A percentile compares a stretch with the other conserved stretches of the same genome.
These are phyloP conservation scores for Drosophila fuyamai DNA, from an alignment of 1,140 invertebrate species.

Conservation along the genomic window DNA sequence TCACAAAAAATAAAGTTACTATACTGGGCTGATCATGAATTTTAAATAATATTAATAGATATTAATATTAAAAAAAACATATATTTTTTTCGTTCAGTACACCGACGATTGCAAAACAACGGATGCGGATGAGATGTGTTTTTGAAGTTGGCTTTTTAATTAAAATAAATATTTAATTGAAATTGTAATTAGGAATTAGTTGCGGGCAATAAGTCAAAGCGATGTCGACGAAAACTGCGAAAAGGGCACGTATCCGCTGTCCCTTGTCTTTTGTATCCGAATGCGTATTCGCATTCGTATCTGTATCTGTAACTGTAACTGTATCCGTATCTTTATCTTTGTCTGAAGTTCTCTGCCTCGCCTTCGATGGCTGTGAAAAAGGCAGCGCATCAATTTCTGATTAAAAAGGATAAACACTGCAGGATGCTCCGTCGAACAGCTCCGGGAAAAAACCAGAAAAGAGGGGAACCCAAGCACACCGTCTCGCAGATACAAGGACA, in stretches of 20 bases:
- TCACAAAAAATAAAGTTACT: too few species aligned
- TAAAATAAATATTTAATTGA: slow-evolving; percentile 83
- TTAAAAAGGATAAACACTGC: slow-evolving; percentile 62
- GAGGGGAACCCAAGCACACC: slow-evolving; percentile 6
- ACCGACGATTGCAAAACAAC: slow-evolving; percentile 8
- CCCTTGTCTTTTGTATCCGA: slow-evolving; percentile 1
- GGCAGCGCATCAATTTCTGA: slow-evolving; percentile 65
- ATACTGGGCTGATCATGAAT: too few species aligned
- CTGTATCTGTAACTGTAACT: not conserved
- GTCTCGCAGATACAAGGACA: slow-evolving; percentile 31
- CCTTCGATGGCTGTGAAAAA: slow-evolving; percentile 19
- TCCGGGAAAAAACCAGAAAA: slow-evolving; percentile 15
- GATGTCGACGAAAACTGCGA: slow-evolving; percentile 1
- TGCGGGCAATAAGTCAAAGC: slow-evolving; percentile 63
- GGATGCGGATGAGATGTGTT: slow-evolving; percentile 55
- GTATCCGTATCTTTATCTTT: not conserved
- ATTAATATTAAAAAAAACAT: not conserved
- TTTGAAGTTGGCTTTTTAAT: slow-evolving; percentile 81
- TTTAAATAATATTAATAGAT: too few species aligned
- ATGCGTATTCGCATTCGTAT: not conserved
- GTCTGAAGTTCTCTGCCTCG: not conserved
- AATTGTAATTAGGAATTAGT: slow-evolving; percentile 80
- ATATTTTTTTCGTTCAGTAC: slow-evolving; percentile 13
- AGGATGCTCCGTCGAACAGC: slow-evolving; percentile 30
- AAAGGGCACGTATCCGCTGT: slow-evolving; percentile 6